These are phyloP conservation scores for Calameuta pallipes DNA, from an alignment of 2,888 invertebrate genomes.

Conservation along the genomic window DNA sequence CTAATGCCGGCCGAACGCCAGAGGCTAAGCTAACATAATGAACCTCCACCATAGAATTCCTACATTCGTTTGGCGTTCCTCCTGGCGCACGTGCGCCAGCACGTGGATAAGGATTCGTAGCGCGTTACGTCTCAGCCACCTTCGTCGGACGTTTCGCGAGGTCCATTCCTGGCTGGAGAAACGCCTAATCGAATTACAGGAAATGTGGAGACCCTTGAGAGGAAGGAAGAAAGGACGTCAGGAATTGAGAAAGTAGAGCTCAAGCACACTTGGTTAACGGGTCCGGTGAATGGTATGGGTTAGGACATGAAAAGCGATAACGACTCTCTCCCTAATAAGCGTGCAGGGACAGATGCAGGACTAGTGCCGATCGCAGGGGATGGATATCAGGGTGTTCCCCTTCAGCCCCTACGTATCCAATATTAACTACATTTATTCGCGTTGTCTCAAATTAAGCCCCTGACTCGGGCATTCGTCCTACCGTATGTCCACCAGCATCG, in stretches of 20 bases:
- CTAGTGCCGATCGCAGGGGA: conserved; percentile 48
- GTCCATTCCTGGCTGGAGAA: conserved; percentile 35
- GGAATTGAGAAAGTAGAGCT: not conserved
- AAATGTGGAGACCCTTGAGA: not conserved
- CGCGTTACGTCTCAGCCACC: not conserved
- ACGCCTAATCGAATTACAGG: conserved; percentile 62
- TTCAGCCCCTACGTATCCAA: conserved; percentile 47
- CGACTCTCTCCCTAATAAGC: conserved; percentile 33
- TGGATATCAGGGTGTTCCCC: conserved; percentile 5
- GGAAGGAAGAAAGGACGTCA: not conserved
- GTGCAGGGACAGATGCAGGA: conserved; percentile 54
- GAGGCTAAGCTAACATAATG: conserved; percentile 59
- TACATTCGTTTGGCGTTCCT: not conserved
- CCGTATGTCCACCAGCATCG: conserved; percentile 33
- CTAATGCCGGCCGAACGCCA: conserved; percentile 56
- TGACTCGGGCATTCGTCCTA: conserved; percentile 40
- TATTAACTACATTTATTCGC: conserved; percentile 67
- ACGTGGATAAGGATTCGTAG: not conserved
- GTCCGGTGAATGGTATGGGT: not conserved
- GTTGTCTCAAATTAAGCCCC: conserved; percentile 62
- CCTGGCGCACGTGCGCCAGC: not conserved
- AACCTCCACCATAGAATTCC: conserved; percentile 49
- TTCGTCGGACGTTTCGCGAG: not conserved
- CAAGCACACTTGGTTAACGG: not conserved
- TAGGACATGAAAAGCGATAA: not conserved